A percentile compares a stretch with the other conserved stretches of the same genome.
phyloP scores from a whole-genome alignment of 1,140 invertebrate species.

The Dreissena polymorpha region DNA sequence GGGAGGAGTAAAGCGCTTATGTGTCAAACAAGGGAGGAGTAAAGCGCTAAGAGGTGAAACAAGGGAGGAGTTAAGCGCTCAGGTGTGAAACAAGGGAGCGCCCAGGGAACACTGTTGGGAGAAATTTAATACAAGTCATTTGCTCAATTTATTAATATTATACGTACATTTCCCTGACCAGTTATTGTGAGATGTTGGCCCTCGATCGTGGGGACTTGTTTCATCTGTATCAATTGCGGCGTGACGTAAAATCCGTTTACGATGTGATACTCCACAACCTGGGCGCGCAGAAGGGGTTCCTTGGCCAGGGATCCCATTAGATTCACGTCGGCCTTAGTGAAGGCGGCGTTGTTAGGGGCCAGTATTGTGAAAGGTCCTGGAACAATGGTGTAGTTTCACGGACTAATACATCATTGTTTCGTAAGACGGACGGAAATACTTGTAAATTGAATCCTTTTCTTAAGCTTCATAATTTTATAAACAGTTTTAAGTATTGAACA shows the following conservation, averaged over 20 bases:
- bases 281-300: conserved; percentile 56
- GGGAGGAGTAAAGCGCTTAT: too few relatives aligned
- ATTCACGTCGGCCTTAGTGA: conserved; percentile 84
- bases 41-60: too few relatives aligned
- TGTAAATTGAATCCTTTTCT: not conserved
- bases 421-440: not conserved
- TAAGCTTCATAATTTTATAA: too few relatives aligned
- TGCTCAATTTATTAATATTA: too few relatives aligned
- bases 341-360: conserved; percentile 91
- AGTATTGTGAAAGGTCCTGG: conserved; percentile 88
- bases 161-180: not conserved
- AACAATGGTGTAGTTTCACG: not conserved
- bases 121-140: too few relatives aligned
- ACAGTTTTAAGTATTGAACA: too few relatives aligned
- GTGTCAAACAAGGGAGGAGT: too few relatives aligned
- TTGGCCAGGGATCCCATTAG: conserved; percentile 82
- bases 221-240: not conserved
- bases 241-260: conserved; percentile 20
- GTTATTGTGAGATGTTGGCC: conserved; percentile 28
- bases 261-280: conserved; percentile 53
- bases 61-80: too few relatives aligned
- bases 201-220: not conserved
- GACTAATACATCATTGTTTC: not conserved
- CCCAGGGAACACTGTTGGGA: too few relatives aligned
- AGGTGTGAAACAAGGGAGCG: too few relatives aligned